Evolutionary conservation across 2,888 invertebrate species (phyloP).

Genomic region (Micoletzkya japonica): DNA sequence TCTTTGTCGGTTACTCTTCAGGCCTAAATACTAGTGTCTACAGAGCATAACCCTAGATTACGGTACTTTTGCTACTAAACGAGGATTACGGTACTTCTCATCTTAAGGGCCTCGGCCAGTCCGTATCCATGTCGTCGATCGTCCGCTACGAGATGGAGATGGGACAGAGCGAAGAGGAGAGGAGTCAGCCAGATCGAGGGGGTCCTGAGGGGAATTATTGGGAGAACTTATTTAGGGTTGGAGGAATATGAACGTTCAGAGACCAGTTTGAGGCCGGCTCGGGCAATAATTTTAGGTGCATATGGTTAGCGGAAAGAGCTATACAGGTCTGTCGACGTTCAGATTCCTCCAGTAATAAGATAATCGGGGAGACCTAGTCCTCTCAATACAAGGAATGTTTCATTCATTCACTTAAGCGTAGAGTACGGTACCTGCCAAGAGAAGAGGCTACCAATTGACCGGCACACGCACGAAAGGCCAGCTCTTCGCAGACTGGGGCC

Average conservation of each 20-base stretch:
- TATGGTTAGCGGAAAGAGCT: background rate
- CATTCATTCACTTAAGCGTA: background rate
- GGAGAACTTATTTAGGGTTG: background rate
- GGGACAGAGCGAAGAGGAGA: conserved; percentile 19
- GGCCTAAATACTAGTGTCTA: too few relatives aligned
- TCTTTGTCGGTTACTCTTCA: too few relatives aligned
- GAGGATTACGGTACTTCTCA: conserved; percentile 37
- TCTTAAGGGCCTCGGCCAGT: conserved; percentile 35
- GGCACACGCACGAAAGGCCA: conserved; percentile 59
- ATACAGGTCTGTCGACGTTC: background rate
- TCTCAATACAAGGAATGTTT: background rate
- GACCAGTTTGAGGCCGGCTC: too few relatives aligned
- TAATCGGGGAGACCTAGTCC: too few relatives aligned
- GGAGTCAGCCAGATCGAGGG: conserved; percentile 19
- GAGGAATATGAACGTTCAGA: too few relatives aligned
- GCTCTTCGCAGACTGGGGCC: conserved; percentile 60
- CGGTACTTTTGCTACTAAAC: background rate
- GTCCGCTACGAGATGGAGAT: conserved; percentile 33
- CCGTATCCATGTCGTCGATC: conserved; percentile 49
- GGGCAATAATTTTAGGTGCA: too few relatives aligned
- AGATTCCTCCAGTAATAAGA: background rate
- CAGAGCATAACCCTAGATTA: too few relatives aligned
- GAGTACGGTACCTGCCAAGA: conserved; percentile 25
- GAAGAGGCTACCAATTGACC: conserved; percentile 44
- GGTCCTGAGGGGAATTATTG: background rate